Percentiles rank a stretch among this genome's conserved stretches.
Evolutionary conservation across 2,113 vertebrate species (phyloP).

Genomic region (Varanus komodoensis): DNA sequence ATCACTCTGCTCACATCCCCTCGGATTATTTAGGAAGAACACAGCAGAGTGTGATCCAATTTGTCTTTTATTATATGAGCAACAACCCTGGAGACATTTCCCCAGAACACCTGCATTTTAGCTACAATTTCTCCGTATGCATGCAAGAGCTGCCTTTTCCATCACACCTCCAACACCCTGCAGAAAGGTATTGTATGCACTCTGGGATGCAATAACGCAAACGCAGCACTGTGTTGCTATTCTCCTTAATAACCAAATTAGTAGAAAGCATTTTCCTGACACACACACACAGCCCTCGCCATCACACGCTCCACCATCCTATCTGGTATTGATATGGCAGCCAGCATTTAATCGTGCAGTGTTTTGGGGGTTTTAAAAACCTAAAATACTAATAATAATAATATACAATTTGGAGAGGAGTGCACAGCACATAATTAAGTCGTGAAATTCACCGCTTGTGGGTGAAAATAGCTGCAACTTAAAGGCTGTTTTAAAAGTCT

Average conservation of each 20-base stretch:
- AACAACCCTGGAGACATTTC: neutral
- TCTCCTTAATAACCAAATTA: neutral
- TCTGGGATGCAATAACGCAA: neutral
- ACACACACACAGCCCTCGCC: too few relatives aligned
- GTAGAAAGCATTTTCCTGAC: neutral
- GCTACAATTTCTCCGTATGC: neutral
- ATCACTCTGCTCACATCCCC: neutral
- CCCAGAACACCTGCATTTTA: neutral
- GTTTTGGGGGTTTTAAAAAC: too few relatives aligned
- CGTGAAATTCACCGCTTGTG: neutral
- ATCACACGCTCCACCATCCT: too few relatives aligned
- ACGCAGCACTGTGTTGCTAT: neutral
- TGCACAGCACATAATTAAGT: neutral
- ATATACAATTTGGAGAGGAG: neutral
- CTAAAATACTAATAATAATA: too few relatives aligned
- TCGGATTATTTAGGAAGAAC: neutral
- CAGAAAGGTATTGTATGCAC: neutral
- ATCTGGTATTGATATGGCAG: too few relatives aligned
- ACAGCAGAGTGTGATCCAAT: neutral
- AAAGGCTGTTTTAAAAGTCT: neutral
- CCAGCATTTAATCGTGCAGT: too few relatives aligned
- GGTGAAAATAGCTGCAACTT: neutral
- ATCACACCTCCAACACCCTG: neutral
- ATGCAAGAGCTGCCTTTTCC: neutral
- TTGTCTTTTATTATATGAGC: neutral